Conservation (phyloP, 92 coral and sea anemone species). For the Parazoanthus darwini region DNA sequence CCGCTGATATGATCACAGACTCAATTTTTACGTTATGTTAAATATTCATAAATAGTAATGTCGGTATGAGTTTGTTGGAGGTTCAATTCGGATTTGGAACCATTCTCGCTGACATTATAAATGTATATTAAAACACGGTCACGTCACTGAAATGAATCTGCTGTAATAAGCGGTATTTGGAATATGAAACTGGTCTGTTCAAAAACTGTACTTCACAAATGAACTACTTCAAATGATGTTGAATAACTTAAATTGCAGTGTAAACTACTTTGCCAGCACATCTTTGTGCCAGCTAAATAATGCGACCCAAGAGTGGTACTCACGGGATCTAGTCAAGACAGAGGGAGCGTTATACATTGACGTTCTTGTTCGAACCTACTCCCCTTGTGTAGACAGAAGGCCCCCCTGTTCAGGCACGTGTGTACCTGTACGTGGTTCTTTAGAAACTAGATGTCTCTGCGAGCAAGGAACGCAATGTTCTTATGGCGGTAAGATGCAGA, state of each 20-base stretch:
- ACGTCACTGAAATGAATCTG: too few relatives aligned
- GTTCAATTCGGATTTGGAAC: too few relatives aligned
- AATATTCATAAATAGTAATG: too few relatives aligned
- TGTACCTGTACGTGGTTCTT: background rate
- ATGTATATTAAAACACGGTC: too few relatives aligned
- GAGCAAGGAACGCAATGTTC: background rate
- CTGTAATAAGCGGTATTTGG: too few relatives aligned
- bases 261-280: background rate
- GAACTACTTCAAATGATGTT: too few relatives aligned
- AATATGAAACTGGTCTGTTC: too few relatives aligned
- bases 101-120: too few relatives aligned
- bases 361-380: conserved; percentile 23
- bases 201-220: too few relatives aligned
- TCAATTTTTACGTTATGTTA: too few relatives aligned
- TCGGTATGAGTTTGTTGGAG: too few relatives aligned
- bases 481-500: conserved; percentile 13
- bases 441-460: conserved; percentile 13
- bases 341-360: background rate
- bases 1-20: too few relatives aligned
- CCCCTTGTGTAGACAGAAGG: conserved; percentile 29
- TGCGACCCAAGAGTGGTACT: conserved; percentile 24
- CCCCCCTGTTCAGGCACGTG: conserved; percentile 25
- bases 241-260: conserved; percentile 6
- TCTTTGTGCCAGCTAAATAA: conserved; percentile 21
- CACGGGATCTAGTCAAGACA: background rate